A percentile compares a stretch with the other conserved stretches of the same genome.
Evolutionary conservation across 2,797 vertebrate species (phyloP).

Genomic region (Megalops cyprinoides): DNA sequence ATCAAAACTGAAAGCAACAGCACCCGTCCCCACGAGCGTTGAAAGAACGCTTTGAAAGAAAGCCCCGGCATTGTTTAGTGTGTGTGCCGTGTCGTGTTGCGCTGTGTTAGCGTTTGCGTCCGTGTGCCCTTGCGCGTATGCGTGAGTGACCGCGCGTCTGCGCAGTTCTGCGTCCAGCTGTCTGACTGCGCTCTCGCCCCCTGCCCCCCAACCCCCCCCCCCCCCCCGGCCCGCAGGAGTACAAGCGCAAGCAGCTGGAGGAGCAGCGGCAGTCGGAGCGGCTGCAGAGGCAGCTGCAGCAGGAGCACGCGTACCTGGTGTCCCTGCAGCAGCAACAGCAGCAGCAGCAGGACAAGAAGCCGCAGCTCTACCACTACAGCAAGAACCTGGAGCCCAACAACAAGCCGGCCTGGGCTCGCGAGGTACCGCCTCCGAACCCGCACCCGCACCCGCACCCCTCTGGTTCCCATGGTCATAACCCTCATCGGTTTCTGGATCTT

Average conservation of each 20-base stretch:
- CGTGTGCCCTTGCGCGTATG: background rate
- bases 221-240: constrained; percentile 77
- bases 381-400: constrained; percentile 84
- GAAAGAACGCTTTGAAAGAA: background rate
- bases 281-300: constrained; percentile 91
- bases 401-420: constrained; percentile 89
- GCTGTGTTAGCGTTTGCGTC: background rate
- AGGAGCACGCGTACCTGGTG: constrained; percentile 92
- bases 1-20: background rate
- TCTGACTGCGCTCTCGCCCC: background rate
- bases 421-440: constrained; percentile 61
- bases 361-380: constrained; percentile 87
- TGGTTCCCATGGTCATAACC: background rate
- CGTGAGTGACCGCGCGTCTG: background rate
- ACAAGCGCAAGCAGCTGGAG: constrained; percentile 92
- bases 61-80: background rate
- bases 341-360: constrained; percentile 82
- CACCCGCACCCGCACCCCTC: background rate
- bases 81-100: background rate
- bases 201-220: too few species aligned
- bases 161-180: background rate
- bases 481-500: background rate
- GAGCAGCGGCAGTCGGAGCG: constrained; percentile 92
- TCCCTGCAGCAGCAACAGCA: constrained; percentile 77
- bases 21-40: background rate